Conservation (phyloP, 1,140 invertebrate genomes). For the Diplogasteroides magnus region DNA sequence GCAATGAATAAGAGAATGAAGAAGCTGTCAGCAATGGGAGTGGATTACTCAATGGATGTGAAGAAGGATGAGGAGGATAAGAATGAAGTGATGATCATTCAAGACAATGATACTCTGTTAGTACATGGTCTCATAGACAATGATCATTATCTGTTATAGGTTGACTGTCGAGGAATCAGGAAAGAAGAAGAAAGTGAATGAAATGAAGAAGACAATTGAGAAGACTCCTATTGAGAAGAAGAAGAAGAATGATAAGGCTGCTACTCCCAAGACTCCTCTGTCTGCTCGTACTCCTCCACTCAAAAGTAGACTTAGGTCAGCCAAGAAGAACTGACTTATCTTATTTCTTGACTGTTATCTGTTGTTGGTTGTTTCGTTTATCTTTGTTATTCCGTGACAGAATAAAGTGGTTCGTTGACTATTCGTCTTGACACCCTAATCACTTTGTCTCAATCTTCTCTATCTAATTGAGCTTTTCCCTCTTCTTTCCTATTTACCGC, state of each 20-base stretch:
- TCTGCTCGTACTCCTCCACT: background rate
- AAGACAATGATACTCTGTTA: no score
- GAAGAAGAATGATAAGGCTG: no score
- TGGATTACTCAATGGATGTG: slow-evolving; percentile 14
- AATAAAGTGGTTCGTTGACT: no score
- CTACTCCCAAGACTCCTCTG: background rate
- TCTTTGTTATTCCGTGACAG: no score
- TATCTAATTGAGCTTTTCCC: no score
- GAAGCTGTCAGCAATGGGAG: slow-evolving; percentile 18
- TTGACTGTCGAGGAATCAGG: background rate
- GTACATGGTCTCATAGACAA: no score
- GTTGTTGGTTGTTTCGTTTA: background rate
- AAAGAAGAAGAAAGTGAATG: background rate
- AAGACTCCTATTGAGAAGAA: background rate
- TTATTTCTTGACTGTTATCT: background rate
- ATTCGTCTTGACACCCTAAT: no score
- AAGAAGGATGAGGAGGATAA: background rate
- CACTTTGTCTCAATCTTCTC: no score
- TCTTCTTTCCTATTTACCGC: no score
- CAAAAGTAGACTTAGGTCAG: background rate
- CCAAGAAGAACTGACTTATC: background rate
- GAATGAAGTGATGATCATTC: background rate
- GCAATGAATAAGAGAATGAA: slow-evolving; percentile 1
- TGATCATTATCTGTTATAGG: no score
- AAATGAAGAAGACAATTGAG: background rate